Evolutionary conservation across 2,113 vertebrate species (phyloP), one percentile per base, ranked within the genome.

Genomic region (Paramisgurnus dabryanus): DNA sequence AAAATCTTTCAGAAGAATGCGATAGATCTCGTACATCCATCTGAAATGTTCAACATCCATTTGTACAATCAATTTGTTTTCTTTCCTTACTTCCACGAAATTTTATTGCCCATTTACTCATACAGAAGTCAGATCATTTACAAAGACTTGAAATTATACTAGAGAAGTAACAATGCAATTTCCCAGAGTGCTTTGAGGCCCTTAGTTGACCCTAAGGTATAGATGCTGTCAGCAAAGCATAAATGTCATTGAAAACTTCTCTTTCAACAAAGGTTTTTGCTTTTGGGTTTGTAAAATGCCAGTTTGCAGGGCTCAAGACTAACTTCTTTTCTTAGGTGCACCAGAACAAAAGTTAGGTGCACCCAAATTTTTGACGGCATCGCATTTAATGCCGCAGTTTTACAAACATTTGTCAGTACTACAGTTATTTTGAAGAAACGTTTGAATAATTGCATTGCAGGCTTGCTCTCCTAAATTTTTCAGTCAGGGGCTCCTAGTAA

Each of bases 151-250:
- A 69, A 27, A 53, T 69, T 17, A 57, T n/a, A 55, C 13, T n/a
- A 17, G 64, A 7, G 39, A 1, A 15, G 6, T 7, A 73, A 58
- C 12, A 1, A n/a, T 58, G 69, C 0, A 10, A 4, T 58, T 11
- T 72, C 70, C 70, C 34, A 57, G 17, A 72, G 53, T 40, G 27
- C 34, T 57, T 15, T 57, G 53, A 5, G 15, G 15, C 13, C 50
- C 40, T 71, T 0, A 1, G 15, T 55, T 71, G 39, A 43, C 5
- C 15, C 2, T 55, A 3, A 15, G 8, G 34, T 72, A 43, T 43
- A 43, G 70, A 72, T 39, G 27, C 68, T 71, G 68, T 71, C 68
- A 39, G 27, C 27, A 34, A 34, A 55, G 49, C 49, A 22, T 70
- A 66, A 43, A 66, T 12, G 7, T 9, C 39, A 55, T 13, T 53